Conservation (phyloP, 2,797 vertebrate genomes). For the Pseudochirops corinnae region DNA sequence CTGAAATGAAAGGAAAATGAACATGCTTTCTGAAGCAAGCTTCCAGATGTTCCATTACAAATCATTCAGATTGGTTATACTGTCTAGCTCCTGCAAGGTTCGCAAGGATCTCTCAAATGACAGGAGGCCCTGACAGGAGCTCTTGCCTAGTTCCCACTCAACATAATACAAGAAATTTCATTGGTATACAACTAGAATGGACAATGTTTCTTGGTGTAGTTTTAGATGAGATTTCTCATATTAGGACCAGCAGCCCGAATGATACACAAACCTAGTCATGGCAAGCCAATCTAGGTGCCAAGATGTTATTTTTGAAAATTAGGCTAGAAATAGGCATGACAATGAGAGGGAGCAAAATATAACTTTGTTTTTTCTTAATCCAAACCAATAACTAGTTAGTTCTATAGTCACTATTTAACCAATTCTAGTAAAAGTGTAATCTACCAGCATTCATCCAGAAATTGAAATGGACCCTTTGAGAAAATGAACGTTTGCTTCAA, state of each 20-base stretch:
- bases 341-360: constrained; percentile 19
- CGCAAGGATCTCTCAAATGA: constrained; percentile 3
- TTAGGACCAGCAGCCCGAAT: constrained; percentile 25
- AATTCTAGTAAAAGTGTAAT: constrained; percentile 18
- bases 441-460: neutral
- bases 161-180: neutral
- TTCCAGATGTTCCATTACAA: constrained; percentile 11
- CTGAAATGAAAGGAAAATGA: constrained; percentile 24
- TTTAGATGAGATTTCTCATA: constrained; percentile 15
- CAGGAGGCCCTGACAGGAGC: neutral
- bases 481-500: constrained; percentile 48
- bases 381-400: constrained; percentile 38
- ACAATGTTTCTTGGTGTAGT: constrained; percentile 1
- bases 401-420: neutral
- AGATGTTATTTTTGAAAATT: constrained; percentile 4
- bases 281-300: constrained; percentile 14
- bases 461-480: constrained; percentile 22
- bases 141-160: constrained; percentile 18
- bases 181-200: neutral
- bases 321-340: constrained; percentile 33
- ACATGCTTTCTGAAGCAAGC: neutral
- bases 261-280: neutral
- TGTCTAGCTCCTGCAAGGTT: neutral
- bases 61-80: constrained; percentile 9
- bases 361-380: constrained; percentile 10